Conservation (phyloP, 92 coral and sea anemone species). For the Anthopleura xanthogrammica region DNA sequence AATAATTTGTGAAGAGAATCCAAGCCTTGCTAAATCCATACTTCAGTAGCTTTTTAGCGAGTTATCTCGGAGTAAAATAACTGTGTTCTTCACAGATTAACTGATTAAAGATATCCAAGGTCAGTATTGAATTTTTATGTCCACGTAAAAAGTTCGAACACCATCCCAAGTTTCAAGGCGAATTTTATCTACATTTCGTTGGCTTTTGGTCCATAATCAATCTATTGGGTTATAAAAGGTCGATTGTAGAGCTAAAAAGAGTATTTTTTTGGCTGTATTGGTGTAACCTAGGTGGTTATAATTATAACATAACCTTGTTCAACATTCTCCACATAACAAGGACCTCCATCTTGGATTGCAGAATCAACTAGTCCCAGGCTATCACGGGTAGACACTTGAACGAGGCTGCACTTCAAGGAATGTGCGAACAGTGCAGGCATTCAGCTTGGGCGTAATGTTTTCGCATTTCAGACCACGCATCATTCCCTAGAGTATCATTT, state of each 20-base stretch:
- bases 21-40: constrained; percentile 13
- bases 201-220: background rate
- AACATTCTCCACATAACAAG: constrained; percentile 3
- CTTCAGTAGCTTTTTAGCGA: constrained; percentile 7
- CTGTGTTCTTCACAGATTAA: background rate
- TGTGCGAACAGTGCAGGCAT: too few relatives aligned
- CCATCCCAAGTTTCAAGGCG: background rate
- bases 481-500: too few relatives aligned
- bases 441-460: too few relatives aligned
- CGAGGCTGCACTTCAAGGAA: background rate
- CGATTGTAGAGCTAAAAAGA: background rate
- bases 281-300: background rate
- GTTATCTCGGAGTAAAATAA: background rate
- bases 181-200: background rate
- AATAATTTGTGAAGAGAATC: constrained; percentile 24
- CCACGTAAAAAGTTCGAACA: background rate
- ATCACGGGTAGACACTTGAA: background rate
- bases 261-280: background rate
- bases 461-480: too few relatives aligned
- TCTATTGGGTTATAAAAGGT: background rate
- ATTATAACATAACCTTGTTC: constrained; percentile 18
- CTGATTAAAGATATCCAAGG: background rate
- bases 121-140: background rate
- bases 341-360: constrained; percentile 25
- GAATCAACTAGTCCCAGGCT: constrained; percentile 20